Base-by-base conservation (phyloP, 1,140 invertebrate species). In the Periplaneta americana region DNA sequence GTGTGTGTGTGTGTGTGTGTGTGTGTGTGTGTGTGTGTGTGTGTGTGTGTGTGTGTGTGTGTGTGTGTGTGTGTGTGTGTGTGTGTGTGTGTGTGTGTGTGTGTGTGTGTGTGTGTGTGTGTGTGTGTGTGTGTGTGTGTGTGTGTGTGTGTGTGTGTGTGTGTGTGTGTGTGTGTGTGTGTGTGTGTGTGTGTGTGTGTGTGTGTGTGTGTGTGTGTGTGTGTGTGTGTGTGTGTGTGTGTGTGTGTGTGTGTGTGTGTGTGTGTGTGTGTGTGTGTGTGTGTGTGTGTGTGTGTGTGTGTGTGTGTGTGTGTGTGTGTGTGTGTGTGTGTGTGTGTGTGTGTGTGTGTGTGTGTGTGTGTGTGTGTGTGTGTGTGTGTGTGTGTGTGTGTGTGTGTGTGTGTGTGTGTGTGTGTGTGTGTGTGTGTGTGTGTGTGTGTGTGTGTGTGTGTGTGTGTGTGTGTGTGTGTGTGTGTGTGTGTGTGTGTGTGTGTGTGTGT, bases 341-440 rank as follows among this genome's bases (percentile, higher is more conserved):
- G 57, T 28, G 57, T 28, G 57, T 28, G 57, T 28, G 57, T 28
- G 57, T 28, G 57, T 28, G 57, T 28, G 57, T 28, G 57, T 28
- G 57, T 28, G 57, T 28, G 57, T 28, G 57, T 28, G 57, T 28
- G 57, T 28, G 57, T 28, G 57, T 28, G 57, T 28, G 57, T 28
- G 57, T 28, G 57, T 28, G 57, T 28, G 57, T 28, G 57, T 28
- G 57, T 28, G 57, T 28, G 57, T 28, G 57, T 28, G 79, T 80
- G 79, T 76, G 79, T 80, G 79, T 76, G 79, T 80, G 79, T 76
- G 79, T 80, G 79, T 76, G 79, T 80, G 79, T 76, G 79, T 80
- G 79, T 76, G 79, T 80, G 79, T 76, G 79, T 80, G 79, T 76
- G 79, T 80, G 79, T 76, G 79, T 80, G 79, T 32, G 79, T 74